Evolutionary conservation across 2,797 vertebrate genomes (phyloP).

Genomic region (Falco rusticolus): DNA sequence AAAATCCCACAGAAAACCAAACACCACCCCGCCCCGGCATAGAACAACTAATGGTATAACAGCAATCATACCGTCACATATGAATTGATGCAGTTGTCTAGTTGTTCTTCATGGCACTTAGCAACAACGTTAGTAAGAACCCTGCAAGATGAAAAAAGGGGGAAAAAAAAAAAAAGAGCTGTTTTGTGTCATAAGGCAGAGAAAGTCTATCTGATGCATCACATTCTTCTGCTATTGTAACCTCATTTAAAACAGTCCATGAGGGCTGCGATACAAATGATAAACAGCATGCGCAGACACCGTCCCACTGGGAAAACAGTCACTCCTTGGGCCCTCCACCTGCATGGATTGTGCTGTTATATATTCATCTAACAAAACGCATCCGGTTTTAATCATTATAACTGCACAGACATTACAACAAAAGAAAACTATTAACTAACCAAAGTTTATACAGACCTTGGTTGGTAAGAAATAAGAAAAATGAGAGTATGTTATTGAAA

Average conservation of each 20-base stretch:
- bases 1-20: not conserved
- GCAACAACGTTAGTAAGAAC: constrained; percentile 92
- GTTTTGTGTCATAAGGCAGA: not conserved
- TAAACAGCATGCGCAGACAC: not conserved
- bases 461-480: not conserved
- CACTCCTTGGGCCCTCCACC: not conserved
- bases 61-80: constrained; percentile 86
- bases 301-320: not conserved
- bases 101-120: constrained; percentile 94
- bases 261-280: not conserved
- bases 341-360: not conserved
- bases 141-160: constrained; percentile 74
- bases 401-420: not conserved
- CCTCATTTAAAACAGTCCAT: not conserved
- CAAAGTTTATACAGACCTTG: not conserved
- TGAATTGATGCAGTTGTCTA: constrained; percentile 90
- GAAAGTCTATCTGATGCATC: not conserved
- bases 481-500: not conserved
- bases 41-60: not conserved
- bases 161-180: not conserved
- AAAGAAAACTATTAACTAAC: not conserved
- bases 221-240: not conserved
- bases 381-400: not conserved
- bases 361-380: not conserved
- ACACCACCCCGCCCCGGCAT: fast-evolving